A percentile compares a stretch with the other conserved stretches of the same genome.
These are phyloP conservation scores for Cerastis rubricosa DNA, from an alignment of 2,888 invertebrate genomes.

Conservation along the genomic window DNA sequence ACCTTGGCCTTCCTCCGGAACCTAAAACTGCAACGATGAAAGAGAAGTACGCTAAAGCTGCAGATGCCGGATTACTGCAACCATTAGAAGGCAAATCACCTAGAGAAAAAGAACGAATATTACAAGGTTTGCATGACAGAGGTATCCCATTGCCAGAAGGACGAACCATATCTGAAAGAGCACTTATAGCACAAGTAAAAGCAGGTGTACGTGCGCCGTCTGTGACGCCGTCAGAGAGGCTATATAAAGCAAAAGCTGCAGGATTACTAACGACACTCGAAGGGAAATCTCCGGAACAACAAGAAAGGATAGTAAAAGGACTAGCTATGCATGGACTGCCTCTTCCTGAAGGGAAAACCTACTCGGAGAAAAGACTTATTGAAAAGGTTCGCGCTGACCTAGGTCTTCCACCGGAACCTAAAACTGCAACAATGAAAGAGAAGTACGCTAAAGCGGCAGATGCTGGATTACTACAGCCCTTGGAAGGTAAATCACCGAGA, in stretches of 20 bases:
- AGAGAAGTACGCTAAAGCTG: too few relatives aligned
- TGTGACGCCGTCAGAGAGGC: background rate
- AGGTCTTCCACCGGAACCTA: too few relatives aligned
- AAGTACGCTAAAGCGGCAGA: too few relatives aligned
- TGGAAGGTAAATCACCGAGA: conserved; percentile 9
- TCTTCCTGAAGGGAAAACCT: background rate
- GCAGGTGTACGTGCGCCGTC: background rate
- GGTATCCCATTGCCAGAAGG: conserved; percentile 3
- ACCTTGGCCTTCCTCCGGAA: background rate
- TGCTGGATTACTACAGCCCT: too few relatives aligned
- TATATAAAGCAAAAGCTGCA: background rate
- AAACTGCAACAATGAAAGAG: too few relatives aligned
- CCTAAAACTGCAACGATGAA: background rate
- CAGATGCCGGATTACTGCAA: background rate
- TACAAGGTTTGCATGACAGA: conserved; percentile 1
- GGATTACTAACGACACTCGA: conserved; percentile 2
- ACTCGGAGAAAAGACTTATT: too few relatives aligned
- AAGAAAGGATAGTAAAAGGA: background rate
- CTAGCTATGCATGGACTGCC: background rate
- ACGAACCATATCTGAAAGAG: background rate
- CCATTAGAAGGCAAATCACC: background rate
- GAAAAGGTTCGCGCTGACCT: too few relatives aligned
- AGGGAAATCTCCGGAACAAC: background rate
- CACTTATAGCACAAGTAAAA: background rate
- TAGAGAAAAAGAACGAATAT: background rate